Conservation (phyloP, 2,888 invertebrate species). For the Lepidocyrtoides sp. region DNA sequence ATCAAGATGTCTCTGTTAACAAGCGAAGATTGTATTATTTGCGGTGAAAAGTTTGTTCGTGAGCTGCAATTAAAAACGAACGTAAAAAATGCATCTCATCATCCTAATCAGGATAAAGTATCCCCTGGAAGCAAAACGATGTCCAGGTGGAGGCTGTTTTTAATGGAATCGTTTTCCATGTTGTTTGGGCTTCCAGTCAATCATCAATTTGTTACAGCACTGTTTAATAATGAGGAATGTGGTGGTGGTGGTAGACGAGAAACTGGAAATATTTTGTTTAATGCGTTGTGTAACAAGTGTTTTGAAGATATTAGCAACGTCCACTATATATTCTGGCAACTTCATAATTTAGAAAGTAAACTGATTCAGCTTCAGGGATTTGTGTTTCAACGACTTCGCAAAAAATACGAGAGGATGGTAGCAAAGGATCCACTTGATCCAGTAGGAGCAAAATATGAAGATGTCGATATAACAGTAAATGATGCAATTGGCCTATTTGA, state of each 20-base stretch:
- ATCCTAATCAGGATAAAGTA: neutral
- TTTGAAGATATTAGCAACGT: neutral
- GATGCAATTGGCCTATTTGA: neutral
- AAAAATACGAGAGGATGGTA: neutral
- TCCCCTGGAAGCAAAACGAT: neutral
- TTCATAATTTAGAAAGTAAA: neutral
- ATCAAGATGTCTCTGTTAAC: too few species aligned
- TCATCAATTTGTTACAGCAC: neutral
- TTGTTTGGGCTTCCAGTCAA: neutral
- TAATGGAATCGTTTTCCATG: neutral
- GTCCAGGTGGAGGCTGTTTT: too few species aligned
- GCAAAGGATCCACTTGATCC: neutral
- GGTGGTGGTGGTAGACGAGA: too few species aligned
- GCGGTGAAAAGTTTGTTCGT: too few species aligned
- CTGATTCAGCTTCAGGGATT: neutral
- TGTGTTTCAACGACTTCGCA: neutral
- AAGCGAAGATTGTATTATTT: too few species aligned
- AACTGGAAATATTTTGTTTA: neutral
- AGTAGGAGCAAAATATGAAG: neutral
- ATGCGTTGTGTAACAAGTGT: slow-evolving; percentile 2
- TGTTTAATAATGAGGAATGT: too few species aligned
- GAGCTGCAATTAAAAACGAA: too few species aligned
- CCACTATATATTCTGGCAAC: slow-evolving; percentile 10
- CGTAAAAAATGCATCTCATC: too few species aligned
- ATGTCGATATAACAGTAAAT: neutral